Evolutionary conservation across 2,888 invertebrate species (phyloP), one percentile per base, ranked within the genome.

Genomic region (Disparrhopalites patrizii): DNA sequence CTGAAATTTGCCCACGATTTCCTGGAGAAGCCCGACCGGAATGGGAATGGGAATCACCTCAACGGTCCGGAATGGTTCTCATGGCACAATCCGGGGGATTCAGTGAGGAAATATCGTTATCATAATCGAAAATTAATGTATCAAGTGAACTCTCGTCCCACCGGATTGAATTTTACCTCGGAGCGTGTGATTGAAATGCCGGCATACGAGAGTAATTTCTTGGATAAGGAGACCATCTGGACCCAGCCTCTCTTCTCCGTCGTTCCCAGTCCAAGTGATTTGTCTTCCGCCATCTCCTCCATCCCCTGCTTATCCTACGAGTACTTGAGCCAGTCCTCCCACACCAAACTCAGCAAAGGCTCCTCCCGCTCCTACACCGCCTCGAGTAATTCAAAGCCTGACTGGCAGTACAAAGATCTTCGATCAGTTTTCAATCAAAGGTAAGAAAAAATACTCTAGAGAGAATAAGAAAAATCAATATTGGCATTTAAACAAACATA

Each of bases 321-420:
- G 33, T 61, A 36, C 36, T 52, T 61, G 31, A 51, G 51, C 23
- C 13, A 52, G 10, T 51, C 51, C 38, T 33, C 23, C 20, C 50
- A 31, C 18, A 47, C 57, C 2, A 40, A 18, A 47, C 5, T 51
- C 27, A 51, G 27, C 13, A 51, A 51, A 61, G 3, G 3, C 40
- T 23, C 54, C 27, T 5, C 57, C 15, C 30, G 10, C 28, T 10
- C 60, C 10, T 33, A 20, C 7, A 8, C 61, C 2, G 18, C 31
- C 52, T 36, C 52, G 31, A 18, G 1, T 28, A 31, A 27, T 13
- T 15, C 38, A 20, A 74, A 67, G 54, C 73, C 73, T 5, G 23
- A 64, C 3, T 75, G 75, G 75, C 66, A 72, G 55, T 75, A 71
- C 62, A 70, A 69, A 62, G 75, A 75, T 62, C 67, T 75, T 20